Conservation (phyloP, 2,888 invertebrate genomes). For the Folsomia manolachei region DNA sequence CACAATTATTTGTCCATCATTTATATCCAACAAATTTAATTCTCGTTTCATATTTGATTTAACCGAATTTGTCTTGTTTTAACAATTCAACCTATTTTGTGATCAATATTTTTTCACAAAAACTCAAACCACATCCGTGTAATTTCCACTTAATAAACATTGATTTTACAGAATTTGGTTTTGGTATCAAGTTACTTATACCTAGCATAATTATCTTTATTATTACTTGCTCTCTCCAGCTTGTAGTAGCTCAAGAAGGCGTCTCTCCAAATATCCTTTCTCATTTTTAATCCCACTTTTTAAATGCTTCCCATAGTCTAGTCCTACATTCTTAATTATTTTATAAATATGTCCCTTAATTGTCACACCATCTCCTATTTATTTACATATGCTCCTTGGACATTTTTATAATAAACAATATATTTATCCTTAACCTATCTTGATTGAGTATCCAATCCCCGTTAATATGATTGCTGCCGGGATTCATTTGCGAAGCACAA, state of each 20-base stretch:
- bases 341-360: too few species aligned
- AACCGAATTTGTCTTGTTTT: background rate
- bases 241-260: conserved; percentile 17
- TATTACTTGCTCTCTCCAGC: conserved; percentile 17
- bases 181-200: background rate
- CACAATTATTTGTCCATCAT: background rate
- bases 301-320: too few species aligned
- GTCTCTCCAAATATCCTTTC: background rate
- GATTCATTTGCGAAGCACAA: too few species aligned
- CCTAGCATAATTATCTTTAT: background rate
- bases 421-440: too few species aligned
- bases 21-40: background rate
- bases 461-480: too few species aligned
- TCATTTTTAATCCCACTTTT: background rate
- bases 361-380: too few species aligned
- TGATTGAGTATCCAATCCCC: too few species aligned
- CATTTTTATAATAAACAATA: too few species aligned
- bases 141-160: background rate
- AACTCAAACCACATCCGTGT: background rate
- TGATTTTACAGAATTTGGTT: background rate
- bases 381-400: too few species aligned
- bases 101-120: background rate
- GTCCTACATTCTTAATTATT: too few species aligned
- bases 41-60: background rate
- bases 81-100: background rate